These are phyloP conservation scores for Platycercus adscitus DNA, from an alignment of 2,113 vertebrate species.

Conservation along the genomic window DNA sequence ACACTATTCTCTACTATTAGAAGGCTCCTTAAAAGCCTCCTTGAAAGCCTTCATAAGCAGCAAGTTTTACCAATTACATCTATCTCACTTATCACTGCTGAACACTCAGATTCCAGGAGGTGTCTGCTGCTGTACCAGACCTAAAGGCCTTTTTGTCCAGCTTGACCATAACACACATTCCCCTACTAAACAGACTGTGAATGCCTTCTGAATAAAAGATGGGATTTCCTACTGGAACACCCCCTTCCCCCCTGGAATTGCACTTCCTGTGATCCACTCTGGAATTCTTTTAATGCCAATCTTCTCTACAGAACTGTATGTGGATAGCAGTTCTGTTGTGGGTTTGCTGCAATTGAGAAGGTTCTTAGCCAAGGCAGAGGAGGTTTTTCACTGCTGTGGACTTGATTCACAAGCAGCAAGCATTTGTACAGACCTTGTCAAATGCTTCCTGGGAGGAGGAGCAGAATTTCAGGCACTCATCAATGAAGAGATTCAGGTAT, in stretches of 20 bases:
- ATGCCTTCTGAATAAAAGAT: not conserved
- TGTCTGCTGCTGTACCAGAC: not conserved
- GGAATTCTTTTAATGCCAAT: not conserved
- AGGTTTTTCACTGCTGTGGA: not conserved
- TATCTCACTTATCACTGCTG: not conserved
- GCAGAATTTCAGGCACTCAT: constrained; percentile 93
- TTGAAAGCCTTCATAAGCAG: not conserved
- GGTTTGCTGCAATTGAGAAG: not conserved
- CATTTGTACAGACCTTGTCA: constrained; percentile 81
- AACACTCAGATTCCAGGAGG: not conserved
- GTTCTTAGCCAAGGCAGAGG: not conserved
- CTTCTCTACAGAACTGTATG: not conserved
- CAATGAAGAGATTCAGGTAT: constrained; percentile 95
- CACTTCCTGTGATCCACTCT: not conserved
- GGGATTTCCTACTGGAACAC: not conserved
- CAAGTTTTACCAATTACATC: not conserved
- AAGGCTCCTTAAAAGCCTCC: not conserved
- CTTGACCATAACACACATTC: not conserved
- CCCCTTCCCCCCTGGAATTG: not conserved
- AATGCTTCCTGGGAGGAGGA: constrained; percentile 84
- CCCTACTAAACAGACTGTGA: not conserved
- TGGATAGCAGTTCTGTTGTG: not conserved
- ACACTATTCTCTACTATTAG: not conserved
- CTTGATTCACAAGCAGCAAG: not conserved
- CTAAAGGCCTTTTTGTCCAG: not conserved